These are phyloP conservation scores for Troides aeacus DNA, from an alignment of 2,888 invertebrate species.

Conservation along the genomic window DNA sequence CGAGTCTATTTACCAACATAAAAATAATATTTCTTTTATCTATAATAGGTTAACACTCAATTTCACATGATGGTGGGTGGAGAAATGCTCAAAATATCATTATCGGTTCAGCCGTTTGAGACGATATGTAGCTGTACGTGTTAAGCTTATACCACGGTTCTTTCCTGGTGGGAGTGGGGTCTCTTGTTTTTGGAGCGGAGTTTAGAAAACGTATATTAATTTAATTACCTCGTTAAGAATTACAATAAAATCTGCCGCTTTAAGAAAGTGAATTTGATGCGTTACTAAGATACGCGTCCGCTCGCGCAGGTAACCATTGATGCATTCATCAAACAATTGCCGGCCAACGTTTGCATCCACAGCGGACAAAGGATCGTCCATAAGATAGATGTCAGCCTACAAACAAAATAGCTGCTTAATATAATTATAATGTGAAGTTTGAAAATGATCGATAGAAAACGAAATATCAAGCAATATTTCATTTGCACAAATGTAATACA, in stretches of 20 bases:
- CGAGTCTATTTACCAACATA: no score
- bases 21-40: no score
- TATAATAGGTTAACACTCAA: no score
- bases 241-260: slow-evolving; percentile 73
- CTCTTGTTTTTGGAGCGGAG: no score
- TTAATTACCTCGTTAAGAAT: slow-evolving; percentile 75
- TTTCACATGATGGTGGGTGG: no score
- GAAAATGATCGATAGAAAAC: not conserved
- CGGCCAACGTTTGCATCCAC: slow-evolving; percentile 89
- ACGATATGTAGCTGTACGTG: not conserved
- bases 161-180: no score
- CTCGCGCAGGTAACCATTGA: slow-evolving; percentile 81
- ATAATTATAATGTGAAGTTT: not conserved
- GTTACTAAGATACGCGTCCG: slow-evolving; percentile 90
- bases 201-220: not conserved
- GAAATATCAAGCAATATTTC: not conserved
- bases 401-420: slow-evolving; percentile 32
- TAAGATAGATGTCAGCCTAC: slow-evolving; percentile 86
- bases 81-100: not conserved
- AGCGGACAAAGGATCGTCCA: slow-evolving; percentile 91
- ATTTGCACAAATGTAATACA: no score
- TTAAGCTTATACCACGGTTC: no score
- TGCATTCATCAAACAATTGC: slow-evolving; percentile 87
- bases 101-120: not conserved
- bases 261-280: slow-evolving; percentile 87